Evolutionary conservation across 1,140 invertebrate genomes (phyloP), one percentile per base, ranked within the genome.

Genomic region (Drosophila sturtevanti): DNA sequence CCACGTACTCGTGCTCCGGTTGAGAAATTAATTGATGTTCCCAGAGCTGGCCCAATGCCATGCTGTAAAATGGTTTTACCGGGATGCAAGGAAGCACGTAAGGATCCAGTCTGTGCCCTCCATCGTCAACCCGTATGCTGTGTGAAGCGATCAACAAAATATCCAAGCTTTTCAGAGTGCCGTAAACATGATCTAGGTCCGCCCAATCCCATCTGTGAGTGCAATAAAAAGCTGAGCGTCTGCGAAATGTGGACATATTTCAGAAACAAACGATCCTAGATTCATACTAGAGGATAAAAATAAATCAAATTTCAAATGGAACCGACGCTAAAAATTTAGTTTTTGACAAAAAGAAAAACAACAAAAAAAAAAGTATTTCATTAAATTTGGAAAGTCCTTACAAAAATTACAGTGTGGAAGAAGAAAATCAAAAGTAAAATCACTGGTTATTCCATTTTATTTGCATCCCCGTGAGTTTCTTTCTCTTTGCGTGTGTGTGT

Each of bases 91-190:
- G 1, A 38, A 0, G 58, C 0, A 4, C n/a, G 56, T 0, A 0
- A 7, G 1, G 31, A 60, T 2, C 51, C 59, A 9, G 22, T 7
- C 0, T 81, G 79, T 11, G 3, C 16, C 0, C 7, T 24, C 0
- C 21, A 31, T 0, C 60, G 44, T 0, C 11, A 18, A 4, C 65
- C 69, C 1, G 38, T 44, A 3, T 75, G 74, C 55, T 81, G 79
- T 51, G 56, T 16, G 22, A 81, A 82, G 61, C 41, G 60, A 0
- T 14, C 12, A n/a, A 68, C 70, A 1, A 51, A 56, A 35, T 74
- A 64, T 21, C 79, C 65, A 11, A 68, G 74, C 56, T 81, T 82
- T 14, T 81, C 79, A 0, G 79, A 81, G 44, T 81, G 79, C 63
- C 22, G 31, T 6, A 37, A 65, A 0, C 51, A 7, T 11, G 34